Conservation (phyloP, 2,113 vertebrate species). For the Progne subis region DNA sequence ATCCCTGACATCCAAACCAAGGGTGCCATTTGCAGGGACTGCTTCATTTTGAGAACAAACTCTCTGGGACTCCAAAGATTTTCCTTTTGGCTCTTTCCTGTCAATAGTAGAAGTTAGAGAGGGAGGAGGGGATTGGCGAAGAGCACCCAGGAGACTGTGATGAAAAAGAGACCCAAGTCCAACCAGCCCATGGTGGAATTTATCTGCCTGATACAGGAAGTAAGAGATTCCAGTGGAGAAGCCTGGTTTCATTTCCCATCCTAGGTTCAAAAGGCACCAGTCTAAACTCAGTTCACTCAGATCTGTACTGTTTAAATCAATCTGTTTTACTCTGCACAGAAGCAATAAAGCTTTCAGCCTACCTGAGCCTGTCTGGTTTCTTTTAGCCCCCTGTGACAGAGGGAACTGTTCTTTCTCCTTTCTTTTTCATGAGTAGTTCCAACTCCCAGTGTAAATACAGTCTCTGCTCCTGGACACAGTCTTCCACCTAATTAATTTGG, state of each 20-base stretch:
- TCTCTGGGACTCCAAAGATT: background rate
- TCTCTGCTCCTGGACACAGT: background rate
- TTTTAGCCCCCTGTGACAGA: background rate
- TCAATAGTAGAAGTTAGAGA: background rate
- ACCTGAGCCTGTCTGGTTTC: background rate
- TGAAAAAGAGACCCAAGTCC: background rate
- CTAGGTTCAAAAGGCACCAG: background rate
- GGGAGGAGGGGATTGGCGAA: background rate
- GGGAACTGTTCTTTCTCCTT: background rate
- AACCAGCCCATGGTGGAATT: background rate
- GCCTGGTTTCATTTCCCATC: background rate
- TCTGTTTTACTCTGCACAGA: background rate
- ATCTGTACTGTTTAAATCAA: background rate
- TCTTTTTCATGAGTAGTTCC: background rate
- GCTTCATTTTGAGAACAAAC: background rate
- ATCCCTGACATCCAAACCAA: accelerated
- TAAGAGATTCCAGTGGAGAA: background rate
- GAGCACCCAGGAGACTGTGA: background rate
- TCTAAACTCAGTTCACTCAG: background rate
- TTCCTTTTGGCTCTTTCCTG: background rate
- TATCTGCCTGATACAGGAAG: background rate
- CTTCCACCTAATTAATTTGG: background rate
- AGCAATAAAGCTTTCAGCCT: background rate
- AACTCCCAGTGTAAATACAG: background rate
- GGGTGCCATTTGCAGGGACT: accelerated